phyloP scores from a whole-genome alignment of 2,888 invertebrate species.

The Torymus tubicola region DNA sequence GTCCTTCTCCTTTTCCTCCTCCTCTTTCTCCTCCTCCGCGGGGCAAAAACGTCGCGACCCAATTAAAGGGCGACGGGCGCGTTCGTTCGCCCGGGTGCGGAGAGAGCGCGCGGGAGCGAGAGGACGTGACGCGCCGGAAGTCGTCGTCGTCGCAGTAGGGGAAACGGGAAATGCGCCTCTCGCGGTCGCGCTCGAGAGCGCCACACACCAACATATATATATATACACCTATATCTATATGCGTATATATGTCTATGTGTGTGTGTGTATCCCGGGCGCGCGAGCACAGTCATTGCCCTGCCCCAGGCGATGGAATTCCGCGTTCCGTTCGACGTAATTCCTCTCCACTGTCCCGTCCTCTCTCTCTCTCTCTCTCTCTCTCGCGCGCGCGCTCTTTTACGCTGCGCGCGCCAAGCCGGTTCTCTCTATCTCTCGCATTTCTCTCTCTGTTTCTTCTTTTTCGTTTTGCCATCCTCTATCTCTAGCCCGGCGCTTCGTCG shows the following conservation, averaged over 20 bases:
- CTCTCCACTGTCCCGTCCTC: neutral
- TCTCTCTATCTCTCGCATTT: no score
- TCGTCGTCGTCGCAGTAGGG: neutral
- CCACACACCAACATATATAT: no score
- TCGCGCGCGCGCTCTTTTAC: neutral
- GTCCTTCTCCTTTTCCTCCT: no score
- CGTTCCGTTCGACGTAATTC: slow-evolving; percentile 56
- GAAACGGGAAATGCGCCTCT: slow-evolving; percentile 48
- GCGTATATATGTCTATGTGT: neutral
- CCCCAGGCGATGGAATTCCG: slow-evolving; percentile 56
- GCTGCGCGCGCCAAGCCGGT: neutral
- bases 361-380: neutral
- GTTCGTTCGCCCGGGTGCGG: neutral
- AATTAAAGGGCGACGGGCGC: slow-evolving; percentile 52
- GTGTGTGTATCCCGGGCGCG: neutral
- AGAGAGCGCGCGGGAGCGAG: neutral
- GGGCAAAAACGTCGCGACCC: slow-evolving; percentile 52
- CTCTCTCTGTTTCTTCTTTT: no score
- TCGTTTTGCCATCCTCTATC: no score
- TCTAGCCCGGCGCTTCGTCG: no score
- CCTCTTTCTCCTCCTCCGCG: no score
- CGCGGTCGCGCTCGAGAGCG: slow-evolving; percentile 28
- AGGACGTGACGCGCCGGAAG: slow-evolving; percentile 47
- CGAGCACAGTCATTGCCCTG: slow-evolving; percentile 53
- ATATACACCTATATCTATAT: no score